Evolutionary conservation across 2,888 invertebrate species (phyloP), one percentile per base, ranked within the genome.

Genomic region (Synanthedon andrenaeformis): DNA sequence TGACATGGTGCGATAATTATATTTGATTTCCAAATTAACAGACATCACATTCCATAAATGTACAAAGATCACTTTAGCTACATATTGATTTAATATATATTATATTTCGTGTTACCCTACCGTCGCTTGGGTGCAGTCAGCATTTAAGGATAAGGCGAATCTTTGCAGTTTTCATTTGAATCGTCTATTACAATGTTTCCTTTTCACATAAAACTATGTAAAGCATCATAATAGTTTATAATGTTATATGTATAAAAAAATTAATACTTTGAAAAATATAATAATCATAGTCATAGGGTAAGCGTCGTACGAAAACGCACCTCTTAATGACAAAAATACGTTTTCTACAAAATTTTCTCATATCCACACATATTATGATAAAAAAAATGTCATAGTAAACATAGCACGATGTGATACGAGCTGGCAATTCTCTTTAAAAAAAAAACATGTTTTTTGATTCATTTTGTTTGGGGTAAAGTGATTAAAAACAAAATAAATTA

Each of bases 21-120:
- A 71, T 65, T 58, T 64, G 8, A 66, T 66, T 67, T 70, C 67
- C 61, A 66, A 72, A 74, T 71, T 56, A 66, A 70, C 67, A 61
- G 65, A 73, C 76, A 79, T 81, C 82, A 84, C 85, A 85, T 85
- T 85, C 85, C 85, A 84, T 77, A 62, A 63, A 72, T 82, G 78
- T 83, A 82, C 76, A 82, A 81, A 78, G 35, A 61, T 56, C 66
- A 62, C 35, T 61, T 63, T 63, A 68, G 52, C 50, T 58, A 23
- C 54, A 54, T 51, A 51, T 63, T 66, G 60, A 57, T 64, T 57
- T 62, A 57, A 57, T 58, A 59, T 58, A 55, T 56, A 63, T 54
- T 55, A 55, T 52, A 54, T 41, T 41, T 42, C 51, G 28, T 51
- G 8, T 42, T 10, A 42, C n/a, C 28, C 42, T 42, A 14, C 28